Conservation (phyloP, 2,113 vertebrate species). For the Nyctereutes procyonoides region DNA sequence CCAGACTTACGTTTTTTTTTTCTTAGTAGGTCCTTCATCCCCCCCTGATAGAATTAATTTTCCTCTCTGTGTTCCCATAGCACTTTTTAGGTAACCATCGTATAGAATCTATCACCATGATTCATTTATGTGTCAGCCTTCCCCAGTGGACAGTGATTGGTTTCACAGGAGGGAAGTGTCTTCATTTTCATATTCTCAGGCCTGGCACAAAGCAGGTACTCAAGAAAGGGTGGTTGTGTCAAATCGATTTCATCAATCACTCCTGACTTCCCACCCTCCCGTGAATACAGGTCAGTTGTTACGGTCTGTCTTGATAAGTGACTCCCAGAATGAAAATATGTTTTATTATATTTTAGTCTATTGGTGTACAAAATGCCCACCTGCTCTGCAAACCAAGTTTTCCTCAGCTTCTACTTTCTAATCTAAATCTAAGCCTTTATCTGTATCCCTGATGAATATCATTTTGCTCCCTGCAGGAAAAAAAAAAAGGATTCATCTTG, state of each 20-base stretch:
- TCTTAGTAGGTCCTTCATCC: background rate
- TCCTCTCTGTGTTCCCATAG: background rate
- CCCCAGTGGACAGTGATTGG: background rate
- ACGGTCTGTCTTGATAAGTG: background rate
- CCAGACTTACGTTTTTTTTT: background rate
- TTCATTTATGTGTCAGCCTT: background rate
- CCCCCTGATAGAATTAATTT: background rate
- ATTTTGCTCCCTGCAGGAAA: background rate
- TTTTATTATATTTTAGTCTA: background rate
- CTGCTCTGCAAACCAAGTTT: background rate
- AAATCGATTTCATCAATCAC: background rate
- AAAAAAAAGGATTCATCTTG: constrained; percentile 24
- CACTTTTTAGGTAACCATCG: background rate
- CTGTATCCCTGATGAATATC: background rate
- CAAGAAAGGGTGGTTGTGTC: background rate
- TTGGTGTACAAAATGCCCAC: background rate
- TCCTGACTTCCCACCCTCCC: background rate
- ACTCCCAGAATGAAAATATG: background rate
- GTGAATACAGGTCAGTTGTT: fast-evolving
- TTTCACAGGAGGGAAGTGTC: background rate
- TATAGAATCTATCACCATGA: background rate
- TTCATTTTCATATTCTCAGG: background rate
- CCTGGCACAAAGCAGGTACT: background rate
- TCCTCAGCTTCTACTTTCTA: background rate
- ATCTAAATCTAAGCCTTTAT: constrained; percentile 28